Percentiles rank a stretch among this genome's conserved stretches.
Conservation (phyloP, 2,888 invertebrate genomes). For the Tachystola acroxantha region DNA sequence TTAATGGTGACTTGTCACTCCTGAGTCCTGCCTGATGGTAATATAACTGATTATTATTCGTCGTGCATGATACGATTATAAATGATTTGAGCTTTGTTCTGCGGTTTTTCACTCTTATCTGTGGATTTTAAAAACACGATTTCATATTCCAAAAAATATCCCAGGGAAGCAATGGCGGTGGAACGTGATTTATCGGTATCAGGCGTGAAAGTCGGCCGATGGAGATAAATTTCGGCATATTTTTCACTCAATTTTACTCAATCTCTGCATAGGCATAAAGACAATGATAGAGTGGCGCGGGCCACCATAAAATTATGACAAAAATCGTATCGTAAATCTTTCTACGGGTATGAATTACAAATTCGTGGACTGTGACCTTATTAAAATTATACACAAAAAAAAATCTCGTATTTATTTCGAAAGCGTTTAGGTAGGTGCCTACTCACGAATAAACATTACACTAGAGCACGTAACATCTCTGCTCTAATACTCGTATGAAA, state of each 20-base stretch:
- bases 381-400: too few species aligned
- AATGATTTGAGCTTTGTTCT: slow-evolving; percentile 11
- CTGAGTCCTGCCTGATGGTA: slow-evolving; percentile 1
- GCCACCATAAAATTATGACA: slow-evolving; percentile 35
- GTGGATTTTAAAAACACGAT: slow-evolving; percentile 4
- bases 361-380: too few species aligned
- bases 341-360: too few species aligned
- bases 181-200: slow-evolving; percentile 48
- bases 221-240: slow-evolving; percentile 48
- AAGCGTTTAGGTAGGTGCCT: too few species aligned
- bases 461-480: too few species aligned
- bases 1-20: slow-evolving; percentile 22
- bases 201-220: slow-evolving; percentile 42
- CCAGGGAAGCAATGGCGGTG: slow-evolving; percentile 20
- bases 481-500: too few species aligned
- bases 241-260: slow-evolving; percentile 39
- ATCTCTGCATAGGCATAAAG: slow-evolving; percentile 23
- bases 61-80: slow-evolving; percentile 15
- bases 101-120: slow-evolving; percentile 8
- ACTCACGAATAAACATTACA: too few species aligned
- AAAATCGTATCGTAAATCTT: slow-evolving; percentile 16
- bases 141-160: slow-evolving; percentile 17
- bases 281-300: slow-evolving; percentile 22
- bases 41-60: slow-evolving; percentile 25
- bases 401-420: too few species aligned